Percentiles rank a stretch among this genome's conserved stretches.
These are phyloP conservation scores for Drosophila lini DNA, from an alignment of 1,140 invertebrate genomes.

Conservation along the genomic window DNA sequence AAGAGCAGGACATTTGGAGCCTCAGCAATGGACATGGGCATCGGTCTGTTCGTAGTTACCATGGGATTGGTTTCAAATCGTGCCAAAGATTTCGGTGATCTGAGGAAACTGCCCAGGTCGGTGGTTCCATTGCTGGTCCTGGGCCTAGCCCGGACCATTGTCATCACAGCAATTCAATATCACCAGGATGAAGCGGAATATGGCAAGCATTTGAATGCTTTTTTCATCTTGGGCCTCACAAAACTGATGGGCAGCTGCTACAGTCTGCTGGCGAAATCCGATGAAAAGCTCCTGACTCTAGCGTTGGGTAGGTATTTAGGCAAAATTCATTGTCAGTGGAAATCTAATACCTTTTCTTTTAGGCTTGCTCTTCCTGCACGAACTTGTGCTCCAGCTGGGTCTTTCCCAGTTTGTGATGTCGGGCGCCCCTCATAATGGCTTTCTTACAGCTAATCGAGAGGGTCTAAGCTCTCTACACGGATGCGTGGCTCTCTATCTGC, in stretches of 20 bases:
- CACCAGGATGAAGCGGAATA: constrained; percentile 95
- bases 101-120: constrained; percentile 75
- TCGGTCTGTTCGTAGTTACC: constrained; percentile 94
- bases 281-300: constrained; percentile 44
- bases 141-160: constrained; percentile 89
- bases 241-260: constrained; percentile 88
- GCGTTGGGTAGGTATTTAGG: constrained; percentile 72
- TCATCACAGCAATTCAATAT: constrained; percentile 90
- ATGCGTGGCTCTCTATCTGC: constrained; percentile 93
- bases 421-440: constrained; percentile 85
- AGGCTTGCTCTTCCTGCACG: constrained; percentile 88
- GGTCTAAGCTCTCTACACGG: constrained; percentile 93
- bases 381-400: constrained; percentile 87
- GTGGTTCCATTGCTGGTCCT: constrained; percentile 88
- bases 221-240: constrained; percentile 94
- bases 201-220: constrained; percentile 99
- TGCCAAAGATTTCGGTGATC: constrained; percentile 65
- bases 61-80: constrained; percentile 90
- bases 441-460: constrained; percentile 94
- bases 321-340: background rate
- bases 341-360: background rate
- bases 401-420: constrained; percentile 91
- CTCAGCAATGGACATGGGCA: constrained; percentile 97
- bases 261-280: constrained; percentile 33
- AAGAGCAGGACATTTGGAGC: constrained; percentile 95